Conservation (phyloP, 2,797 vertebrate species). For the Remorina albescens region DNA sequence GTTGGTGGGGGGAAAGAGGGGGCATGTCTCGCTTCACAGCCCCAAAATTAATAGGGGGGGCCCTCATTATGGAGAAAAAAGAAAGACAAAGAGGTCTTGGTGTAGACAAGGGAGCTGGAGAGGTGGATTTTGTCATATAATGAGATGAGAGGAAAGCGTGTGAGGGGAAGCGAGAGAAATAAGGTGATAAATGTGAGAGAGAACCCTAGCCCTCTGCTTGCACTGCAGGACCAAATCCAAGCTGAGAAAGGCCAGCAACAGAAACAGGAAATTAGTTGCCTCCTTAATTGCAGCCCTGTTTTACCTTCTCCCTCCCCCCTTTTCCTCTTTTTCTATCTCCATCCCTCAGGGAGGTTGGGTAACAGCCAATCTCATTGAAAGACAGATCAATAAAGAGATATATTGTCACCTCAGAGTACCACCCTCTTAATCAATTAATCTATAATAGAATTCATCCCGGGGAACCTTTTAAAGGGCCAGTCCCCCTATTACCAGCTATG, state of each 20-base stretch:
- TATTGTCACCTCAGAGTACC: constrained; percentile 81
- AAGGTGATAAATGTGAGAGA: constrained; percentile 50
- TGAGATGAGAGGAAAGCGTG: constrained; percentile 47
- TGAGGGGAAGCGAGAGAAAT: constrained; percentile 39
- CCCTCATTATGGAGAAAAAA: constrained; percentile 73
- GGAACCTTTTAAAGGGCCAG: constrained; percentile 77
- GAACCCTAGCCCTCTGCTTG: not conserved
- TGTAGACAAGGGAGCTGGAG: constrained; percentile 42
- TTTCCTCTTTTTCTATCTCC: constrained; percentile 26
- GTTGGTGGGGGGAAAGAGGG: constrained; percentile 41
- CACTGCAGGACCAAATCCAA: constrained; percentile 37
- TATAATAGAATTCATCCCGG: constrained; percentile 80
- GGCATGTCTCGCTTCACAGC: constrained; percentile 76
- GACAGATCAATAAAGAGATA: constrained; percentile 86
- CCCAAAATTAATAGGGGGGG: constrained; percentile 79
- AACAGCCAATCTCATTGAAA: constrained; percentile 83
- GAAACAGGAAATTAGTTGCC: constrained; percentile 79
- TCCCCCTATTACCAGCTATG: constrained; percentile 52
- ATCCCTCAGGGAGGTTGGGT: constrained; percentile 70
- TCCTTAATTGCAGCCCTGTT: constrained; percentile 56
- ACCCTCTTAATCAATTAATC: constrained; percentile 87
- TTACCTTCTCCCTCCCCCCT: constrained; percentile 50
- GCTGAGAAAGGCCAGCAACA: constrained; percentile 21
- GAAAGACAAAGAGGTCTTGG: constrained; percentile 65
- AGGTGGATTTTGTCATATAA: constrained; percentile 50